These are phyloP conservation scores for Limnephilus rhombicus DNA, from an alignment of 2,888 invertebrate species.

Conservation along the genomic window DNA sequence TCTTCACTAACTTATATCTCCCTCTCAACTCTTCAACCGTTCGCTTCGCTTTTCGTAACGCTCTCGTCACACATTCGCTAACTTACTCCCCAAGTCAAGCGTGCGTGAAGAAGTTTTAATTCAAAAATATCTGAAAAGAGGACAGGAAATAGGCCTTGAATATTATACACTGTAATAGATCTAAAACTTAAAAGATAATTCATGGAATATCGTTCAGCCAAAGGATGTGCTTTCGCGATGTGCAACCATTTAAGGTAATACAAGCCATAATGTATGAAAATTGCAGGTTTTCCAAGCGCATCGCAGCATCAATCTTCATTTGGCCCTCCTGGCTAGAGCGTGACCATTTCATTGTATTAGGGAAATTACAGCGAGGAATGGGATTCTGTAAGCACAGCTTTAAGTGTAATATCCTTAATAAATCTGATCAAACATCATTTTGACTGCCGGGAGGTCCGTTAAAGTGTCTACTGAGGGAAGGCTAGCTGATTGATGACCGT, in stretches of 20 bases:
- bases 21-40: too few relatives aligned
- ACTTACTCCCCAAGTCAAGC: too few relatives aligned
- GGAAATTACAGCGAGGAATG: conserved; percentile 10
- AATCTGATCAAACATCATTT: background rate
- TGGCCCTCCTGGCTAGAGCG: conserved; percentile 53
- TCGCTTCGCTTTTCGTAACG: too few relatives aligned
- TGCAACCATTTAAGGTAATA: conserved; percentile 24
- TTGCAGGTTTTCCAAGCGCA: background rate
- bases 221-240: background rate
- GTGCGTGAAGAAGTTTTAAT: too few relatives aligned
- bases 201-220: background rate
- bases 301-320: conserved; percentile 52
- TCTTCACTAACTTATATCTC: too few relatives aligned
- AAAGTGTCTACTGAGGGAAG: background rate
- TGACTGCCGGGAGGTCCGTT: background rate
- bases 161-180: background rate
- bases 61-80: too few relatives aligned
- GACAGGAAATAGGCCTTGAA: too few relatives aligned
- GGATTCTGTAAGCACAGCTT: background rate
- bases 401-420: background rate
- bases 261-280: background rate
- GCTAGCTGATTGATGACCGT: background rate
- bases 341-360: conserved; percentile 53
- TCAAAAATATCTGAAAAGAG: too few relatives aligned
- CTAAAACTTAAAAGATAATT: background rate